Conservation (phyloP, 2,113 vertebrate species). For the Lota lota region DNA sequence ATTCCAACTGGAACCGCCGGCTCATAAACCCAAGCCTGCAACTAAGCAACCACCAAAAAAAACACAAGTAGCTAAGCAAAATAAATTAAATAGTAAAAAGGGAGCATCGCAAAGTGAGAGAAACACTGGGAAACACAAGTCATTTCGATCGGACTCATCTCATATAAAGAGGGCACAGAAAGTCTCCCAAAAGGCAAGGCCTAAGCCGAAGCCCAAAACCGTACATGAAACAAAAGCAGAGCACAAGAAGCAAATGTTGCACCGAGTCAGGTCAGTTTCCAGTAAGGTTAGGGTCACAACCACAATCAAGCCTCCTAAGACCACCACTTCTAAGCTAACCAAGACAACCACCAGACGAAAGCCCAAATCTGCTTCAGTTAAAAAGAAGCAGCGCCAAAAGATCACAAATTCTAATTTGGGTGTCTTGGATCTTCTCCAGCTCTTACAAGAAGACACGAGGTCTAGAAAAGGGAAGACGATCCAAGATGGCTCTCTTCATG, state of each 20-base stretch:
- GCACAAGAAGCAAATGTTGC: neutral
- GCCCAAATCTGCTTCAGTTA: slow-evolving; percentile 9
- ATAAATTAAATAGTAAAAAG: slow-evolving; percentile 20
- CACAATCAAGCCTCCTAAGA: slow-evolving; percentile 25
- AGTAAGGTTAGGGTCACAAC: neutral
- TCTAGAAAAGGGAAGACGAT: slow-evolving; percentile 30
- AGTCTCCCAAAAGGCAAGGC: neutral
- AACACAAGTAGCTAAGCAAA: slow-evolving; percentile 32
- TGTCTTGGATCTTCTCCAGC: slow-evolving; percentile 58
- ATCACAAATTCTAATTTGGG: slow-evolving; percentile 29
- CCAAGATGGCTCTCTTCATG: slow-evolving; percentile 60
- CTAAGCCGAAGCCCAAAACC: neutral
- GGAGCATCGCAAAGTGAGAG: slow-evolving; percentile 11
- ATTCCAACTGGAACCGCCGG: slow-evolving; percentile 63
- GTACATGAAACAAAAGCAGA: neutral
- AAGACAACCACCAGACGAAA: slow-evolving; percentile 12
- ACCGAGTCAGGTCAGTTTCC: slow-evolving; percentile 7
- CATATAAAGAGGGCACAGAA: slow-evolving; percentile 10
- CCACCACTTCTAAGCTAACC: slow-evolving; percentile 5
- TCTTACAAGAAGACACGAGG: slow-evolving; percentile 44
- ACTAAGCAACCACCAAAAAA: neutral
- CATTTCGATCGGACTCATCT: slow-evolving; percentile 39
- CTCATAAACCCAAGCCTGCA: slow-evolving; percentile 33
- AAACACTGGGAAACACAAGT: slow-evolving; percentile 21
- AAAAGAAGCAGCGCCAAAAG: slow-evolving; percentile 33